Conservation (phyloP, 2,888 invertebrate species). For the Dinocampus coccinellae region DNA sequence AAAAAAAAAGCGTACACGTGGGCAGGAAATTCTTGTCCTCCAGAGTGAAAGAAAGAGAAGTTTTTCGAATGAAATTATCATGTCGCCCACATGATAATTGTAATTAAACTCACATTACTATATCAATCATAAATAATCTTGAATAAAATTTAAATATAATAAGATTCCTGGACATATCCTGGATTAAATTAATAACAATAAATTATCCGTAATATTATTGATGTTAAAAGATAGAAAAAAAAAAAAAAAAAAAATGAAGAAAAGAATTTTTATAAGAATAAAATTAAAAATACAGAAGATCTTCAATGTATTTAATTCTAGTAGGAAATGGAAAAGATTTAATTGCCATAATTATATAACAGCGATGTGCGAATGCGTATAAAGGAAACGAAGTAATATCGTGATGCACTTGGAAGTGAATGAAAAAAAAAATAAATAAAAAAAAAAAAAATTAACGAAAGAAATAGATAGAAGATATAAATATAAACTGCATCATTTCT, state of each 20-base stretch:
- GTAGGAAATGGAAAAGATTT: neutral
- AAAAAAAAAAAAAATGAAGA: neutral
- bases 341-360: constrained; percentile 14
- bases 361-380: neutral
- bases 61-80: neutral
- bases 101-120: neutral
- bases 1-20: neutral
- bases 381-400: constrained; percentile 3
- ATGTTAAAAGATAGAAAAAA: neutral
- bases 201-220: neutral
- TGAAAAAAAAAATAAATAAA: neutral
- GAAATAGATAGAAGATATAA: neutral
- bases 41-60: too few relatives aligned
- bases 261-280: too few relatives aligned
- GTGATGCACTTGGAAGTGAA: constrained; percentile 4
- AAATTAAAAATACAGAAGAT: neutral
- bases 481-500: neutral
- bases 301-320: neutral
- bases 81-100: neutral
- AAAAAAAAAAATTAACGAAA: neutral
- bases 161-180: neutral
- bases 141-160: neutral
- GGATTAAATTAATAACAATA: neutral
- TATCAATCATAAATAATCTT: neutral
- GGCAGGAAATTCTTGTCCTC: neutral